A percentile compares a stretch with the other conserved stretches of the same genome.
phyloP scores from a whole-genome alignment of 2,888 invertebrate genomes.

The Ptychoptera contaminata region DNA sequence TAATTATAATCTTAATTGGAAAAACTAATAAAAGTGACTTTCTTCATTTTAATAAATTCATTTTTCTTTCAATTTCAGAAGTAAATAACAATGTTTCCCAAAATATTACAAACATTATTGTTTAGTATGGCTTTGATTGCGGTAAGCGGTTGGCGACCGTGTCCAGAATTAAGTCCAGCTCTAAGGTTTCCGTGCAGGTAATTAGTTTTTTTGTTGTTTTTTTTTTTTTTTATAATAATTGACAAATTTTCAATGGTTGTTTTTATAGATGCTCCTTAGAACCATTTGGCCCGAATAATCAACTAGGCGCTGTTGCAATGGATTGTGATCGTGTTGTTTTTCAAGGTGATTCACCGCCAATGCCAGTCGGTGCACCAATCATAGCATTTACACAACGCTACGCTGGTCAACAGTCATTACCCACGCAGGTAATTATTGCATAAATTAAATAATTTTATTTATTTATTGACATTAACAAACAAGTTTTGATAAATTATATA shows the following conservation, averaged over 20 bases:
- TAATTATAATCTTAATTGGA: no score
- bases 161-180: conserved; percentile 59
- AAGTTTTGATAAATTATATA: no score
- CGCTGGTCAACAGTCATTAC: conserved; percentile 67
- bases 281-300: conserved; percentile 34
- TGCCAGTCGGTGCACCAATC: conserved; percentile 67
- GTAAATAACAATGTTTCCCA: no score
- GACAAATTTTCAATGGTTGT: conserved; percentile 18
- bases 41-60: no score
- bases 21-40: no score
- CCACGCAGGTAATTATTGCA: conserved; percentile 47
- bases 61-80: no score
- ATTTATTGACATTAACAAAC: no score
- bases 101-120: not conserved
- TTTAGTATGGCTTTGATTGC: not conserved
- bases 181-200: conserved; percentile 57
- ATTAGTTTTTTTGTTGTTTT: conserved; percentile 22
- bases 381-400: conserved; percentile 62
- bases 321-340: conserved; percentile 76
- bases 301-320: conserved; percentile 44
- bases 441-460: no score
- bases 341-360: conserved; percentile 55
- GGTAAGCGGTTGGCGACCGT: conserved; percentile 45
- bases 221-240: conserved; percentile 18
- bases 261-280: conserved; percentile 34